Conservation (phyloP, 2,797 vertebrate species). For the Melanotaenia maccullochi region DNA sequence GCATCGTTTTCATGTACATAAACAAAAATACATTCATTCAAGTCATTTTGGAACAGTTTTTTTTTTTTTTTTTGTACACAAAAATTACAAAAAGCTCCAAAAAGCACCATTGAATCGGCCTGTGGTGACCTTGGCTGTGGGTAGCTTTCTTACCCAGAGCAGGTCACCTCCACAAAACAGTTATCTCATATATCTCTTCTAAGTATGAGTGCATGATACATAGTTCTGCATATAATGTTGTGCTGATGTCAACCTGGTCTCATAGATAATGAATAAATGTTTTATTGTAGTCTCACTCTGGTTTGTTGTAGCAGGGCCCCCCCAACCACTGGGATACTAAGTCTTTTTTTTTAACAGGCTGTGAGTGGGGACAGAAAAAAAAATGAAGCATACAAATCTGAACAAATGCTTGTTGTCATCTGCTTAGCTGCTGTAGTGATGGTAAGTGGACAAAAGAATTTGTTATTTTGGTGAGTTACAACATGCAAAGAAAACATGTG, state of each 20-base stretch:
- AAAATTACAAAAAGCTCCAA: constrained; percentile 87
- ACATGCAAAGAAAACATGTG: not conserved
- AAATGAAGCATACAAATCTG: too few relatives aligned
- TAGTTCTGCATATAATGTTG: constrained; percentile 70
- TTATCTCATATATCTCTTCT: constrained; percentile 80
- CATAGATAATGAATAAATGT: constrained; percentile 44
- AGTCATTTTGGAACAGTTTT: constrained; percentile 87
- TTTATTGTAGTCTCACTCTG: constrained; percentile 1
- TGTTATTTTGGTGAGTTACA: too few relatives aligned
- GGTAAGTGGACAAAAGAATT: not conserved
- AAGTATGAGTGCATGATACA: constrained; percentile 74
- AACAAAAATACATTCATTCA: constrained; percentile 90
- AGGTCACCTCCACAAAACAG: constrained; percentile 81
- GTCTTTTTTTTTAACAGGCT: not conserved
- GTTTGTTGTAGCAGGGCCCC: not conserved
- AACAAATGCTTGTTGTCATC: not conserved
- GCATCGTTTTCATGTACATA: constrained; percentile 78
- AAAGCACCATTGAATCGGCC: constrained; percentile 89
- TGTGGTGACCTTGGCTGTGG: constrained; percentile 72
- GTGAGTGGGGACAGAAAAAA: too few relatives aligned
- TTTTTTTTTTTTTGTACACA: constrained; percentile 80
- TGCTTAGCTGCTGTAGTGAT: not conserved
- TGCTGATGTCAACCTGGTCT: constrained; percentile 68
- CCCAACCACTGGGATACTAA: not conserved
- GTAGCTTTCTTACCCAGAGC: constrained; percentile 59